phyloP scores from a whole-genome alignment of 2,888 invertebrate genomes.

The Carcina quercana region DNA sequence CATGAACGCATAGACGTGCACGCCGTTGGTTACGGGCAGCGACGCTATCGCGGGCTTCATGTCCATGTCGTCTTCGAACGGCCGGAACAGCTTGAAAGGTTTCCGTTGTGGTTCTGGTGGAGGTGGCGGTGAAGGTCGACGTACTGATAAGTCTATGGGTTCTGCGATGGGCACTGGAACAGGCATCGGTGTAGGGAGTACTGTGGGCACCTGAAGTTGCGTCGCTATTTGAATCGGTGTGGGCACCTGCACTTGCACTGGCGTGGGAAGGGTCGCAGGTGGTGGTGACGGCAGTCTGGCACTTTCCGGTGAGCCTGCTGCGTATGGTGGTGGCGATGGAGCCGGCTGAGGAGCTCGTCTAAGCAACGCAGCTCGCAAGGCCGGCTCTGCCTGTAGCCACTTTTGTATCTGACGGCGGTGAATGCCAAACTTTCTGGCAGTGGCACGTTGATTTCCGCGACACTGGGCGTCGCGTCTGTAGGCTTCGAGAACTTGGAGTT shows the following conservation, averaged over 20 bases:
- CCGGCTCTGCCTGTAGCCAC: slow-evolving; percentile 91
- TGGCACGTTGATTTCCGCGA: slow-evolving; percentile 91
- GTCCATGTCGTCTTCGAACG: slow-evolving; percentile 77
- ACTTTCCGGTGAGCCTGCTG: slow-evolving; percentile 59
- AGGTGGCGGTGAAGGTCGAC: slow-evolving; percentile 50
- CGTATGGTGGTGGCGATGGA: slow-evolving; percentile 62
- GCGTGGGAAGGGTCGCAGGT: slow-evolving; percentile 36
- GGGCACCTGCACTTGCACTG: slow-evolving; percentile 32
- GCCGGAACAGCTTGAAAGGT: slow-evolving; percentile 85
- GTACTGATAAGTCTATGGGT: slow-evolving; percentile 55
- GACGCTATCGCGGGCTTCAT: slow-evolving; percentile 51
- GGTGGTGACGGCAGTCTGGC: slow-evolving; percentile 63
- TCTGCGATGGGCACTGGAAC: slow-evolving; percentile 38
- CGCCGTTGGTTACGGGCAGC: slow-evolving; percentile 45
- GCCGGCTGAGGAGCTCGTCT: slow-evolving; percentile 64
- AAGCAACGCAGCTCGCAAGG: slow-evolving; percentile 81
- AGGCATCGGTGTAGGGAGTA: slow-evolving; percentile 30
- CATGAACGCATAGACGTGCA: slow-evolving; percentile 63
- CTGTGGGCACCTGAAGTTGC: slow-evolving; percentile 28
- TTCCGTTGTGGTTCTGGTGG: slow-evolving; percentile 58
- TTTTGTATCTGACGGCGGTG: slow-evolving; percentile 93
- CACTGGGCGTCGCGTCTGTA: slow-evolving; percentile 90
- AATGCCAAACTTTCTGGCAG: slow-evolving; percentile 92
- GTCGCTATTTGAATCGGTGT: slow-evolving; percentile 30
- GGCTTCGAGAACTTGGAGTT: slow-evolving; percentile 90